Evolutionary conservation across 2,113 vertebrate genomes (phyloP).

Genomic region (Catharus minimus): DNA sequence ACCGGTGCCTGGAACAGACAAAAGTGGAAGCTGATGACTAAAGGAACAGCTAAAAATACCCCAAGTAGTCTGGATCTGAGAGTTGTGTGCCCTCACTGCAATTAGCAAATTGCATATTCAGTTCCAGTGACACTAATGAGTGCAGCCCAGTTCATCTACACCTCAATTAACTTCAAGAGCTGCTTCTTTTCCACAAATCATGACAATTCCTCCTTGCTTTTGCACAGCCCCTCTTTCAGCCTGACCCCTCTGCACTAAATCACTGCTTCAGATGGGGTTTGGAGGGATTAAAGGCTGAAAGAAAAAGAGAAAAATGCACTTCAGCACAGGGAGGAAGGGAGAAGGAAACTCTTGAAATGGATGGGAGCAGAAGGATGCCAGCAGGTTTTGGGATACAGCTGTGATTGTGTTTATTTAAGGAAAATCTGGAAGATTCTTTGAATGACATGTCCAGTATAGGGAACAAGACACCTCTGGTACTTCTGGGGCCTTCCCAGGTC

Average conservation of each 20-base stretch:
- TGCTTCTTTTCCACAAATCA: neutral
- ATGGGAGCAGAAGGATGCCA: neutral
- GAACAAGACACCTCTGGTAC: neutral
- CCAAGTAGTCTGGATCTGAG: neutral
- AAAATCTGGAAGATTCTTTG: neutral
- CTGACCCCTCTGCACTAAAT: neutral
- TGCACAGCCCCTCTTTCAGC: neutral
- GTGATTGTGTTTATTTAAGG: neutral
- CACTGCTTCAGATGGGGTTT: neutral
- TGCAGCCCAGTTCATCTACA: neutral
- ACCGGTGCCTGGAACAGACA: neutral
- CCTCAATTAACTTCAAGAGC: neutral
- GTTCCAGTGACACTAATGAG: neutral
- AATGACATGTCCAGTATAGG: neutral
- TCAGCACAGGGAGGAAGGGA: neutral
- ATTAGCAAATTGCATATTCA: neutral
- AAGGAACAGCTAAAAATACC: constrained; percentile 27
- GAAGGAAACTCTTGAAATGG: neutral
- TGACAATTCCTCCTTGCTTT: neutral
- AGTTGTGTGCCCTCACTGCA: neutral
- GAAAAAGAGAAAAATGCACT: neutral
- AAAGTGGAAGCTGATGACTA: constrained; percentile 23
- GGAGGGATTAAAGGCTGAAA: neutral
- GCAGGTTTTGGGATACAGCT: neutral
- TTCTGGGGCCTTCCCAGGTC: neutral